Evolutionary conservation across 2,113 vertebrate species (phyloP).

Genomic region (Alouatta palliata): DNA sequence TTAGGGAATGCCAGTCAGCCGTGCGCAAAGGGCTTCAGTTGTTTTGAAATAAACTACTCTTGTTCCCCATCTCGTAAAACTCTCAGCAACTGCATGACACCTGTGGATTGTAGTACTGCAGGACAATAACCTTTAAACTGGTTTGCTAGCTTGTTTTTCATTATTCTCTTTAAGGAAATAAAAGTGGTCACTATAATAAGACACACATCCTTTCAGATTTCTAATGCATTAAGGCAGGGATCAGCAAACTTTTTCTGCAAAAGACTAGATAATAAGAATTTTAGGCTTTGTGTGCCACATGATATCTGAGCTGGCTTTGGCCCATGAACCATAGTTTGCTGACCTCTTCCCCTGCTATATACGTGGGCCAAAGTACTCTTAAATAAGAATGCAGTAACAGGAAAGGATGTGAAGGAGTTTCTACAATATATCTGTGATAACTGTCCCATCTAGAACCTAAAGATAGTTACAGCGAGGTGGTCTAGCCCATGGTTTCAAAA

Average conservation of each 20-base stretch:
- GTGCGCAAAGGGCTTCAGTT: constrained; percentile 31
- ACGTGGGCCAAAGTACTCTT: neutral
- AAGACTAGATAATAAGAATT: constrained; percentile 11
- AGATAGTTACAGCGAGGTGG: neutral
- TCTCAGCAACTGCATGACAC: neutral
- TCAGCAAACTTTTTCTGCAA: neutral
- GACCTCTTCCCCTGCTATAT: neutral
- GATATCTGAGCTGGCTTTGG: neutral
- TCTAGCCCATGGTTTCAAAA: neutral
- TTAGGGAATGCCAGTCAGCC: constrained; percentile 31
- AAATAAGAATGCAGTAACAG: neutral
- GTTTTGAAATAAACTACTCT: constrained; percentile 31
- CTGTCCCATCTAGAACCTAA: neutral
- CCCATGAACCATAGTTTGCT: neutral
- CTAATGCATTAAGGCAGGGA: neutral
- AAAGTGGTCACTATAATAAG: neutral
- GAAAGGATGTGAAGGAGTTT: neutral
- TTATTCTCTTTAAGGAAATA: constrained; percentile 37
- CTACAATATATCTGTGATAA: neutral
- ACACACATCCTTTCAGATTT: neutral
- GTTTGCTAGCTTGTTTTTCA: neutral
- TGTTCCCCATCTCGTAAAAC: constrained; percentile 39
- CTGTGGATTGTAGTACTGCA: neutral
- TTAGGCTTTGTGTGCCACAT: neutral
- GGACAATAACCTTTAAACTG: neutral